phyloP scores from a whole-genome alignment of 2,888 invertebrate genomes.

The Gastrophysa polygoni region DNA sequence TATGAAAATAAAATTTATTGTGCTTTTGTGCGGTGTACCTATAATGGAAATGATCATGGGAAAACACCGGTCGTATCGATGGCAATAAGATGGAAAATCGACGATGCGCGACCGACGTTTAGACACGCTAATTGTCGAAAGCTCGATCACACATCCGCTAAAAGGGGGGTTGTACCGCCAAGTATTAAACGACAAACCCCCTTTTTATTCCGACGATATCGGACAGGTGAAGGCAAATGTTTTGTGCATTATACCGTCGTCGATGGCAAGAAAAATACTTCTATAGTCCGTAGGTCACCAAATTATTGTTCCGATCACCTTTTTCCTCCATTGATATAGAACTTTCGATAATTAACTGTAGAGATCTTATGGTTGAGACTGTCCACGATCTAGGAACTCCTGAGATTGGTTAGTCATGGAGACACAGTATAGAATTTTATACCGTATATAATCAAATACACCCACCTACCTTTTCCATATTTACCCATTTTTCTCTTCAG shows the following conservation, averaged over 20 bases:
- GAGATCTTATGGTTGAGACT: no score
- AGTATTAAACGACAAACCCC: conserved; percentile 18
- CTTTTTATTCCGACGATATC: conserved; percentile 13
- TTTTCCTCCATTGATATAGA: no score
- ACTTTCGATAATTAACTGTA: no score
- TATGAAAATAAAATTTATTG: not conserved
- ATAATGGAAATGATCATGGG: conserved; percentile 18
- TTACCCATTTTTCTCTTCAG: no score
- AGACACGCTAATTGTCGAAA: conserved; percentile 48
- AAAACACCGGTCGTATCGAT: conserved; percentile 22
- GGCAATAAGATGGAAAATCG: conserved; percentile 24
- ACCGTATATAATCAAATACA: no score
- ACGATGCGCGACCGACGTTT: conserved; percentile 47
- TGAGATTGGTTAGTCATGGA: no score
- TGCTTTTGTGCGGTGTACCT: not conserved
- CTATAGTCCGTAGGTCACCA: not conserved
- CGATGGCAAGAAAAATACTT: not conserved
- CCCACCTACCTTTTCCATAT: no score
- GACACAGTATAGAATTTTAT: no score
- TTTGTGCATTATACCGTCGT: conserved; percentile 6
- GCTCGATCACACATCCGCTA: conserved; percentile 38
- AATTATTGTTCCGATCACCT: not conserved
- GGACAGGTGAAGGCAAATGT: conserved; percentile 35
- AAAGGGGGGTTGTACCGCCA: conserved; percentile 20
- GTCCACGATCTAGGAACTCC: no score